A percentile compares a stretch with the other conserved stretches of the same genome.
These are phyloP conservation scores for Pollachius pollachius DNA, from an alignment of 2,113 vertebrate genomes.

Conservation along the genomic window DNA sequence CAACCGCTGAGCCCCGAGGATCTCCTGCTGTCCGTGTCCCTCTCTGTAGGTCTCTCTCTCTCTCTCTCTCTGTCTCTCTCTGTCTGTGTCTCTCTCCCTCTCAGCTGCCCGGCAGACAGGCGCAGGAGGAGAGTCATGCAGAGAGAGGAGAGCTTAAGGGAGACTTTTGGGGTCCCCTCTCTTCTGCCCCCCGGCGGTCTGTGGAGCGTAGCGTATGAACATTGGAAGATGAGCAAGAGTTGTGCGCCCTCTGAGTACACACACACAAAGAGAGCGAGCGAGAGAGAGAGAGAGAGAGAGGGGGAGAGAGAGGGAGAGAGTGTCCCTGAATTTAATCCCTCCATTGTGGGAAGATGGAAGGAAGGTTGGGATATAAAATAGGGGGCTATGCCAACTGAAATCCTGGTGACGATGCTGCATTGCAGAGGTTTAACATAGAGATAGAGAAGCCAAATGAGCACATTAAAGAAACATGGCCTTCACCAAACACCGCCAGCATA, in stretches of 20 bases:
- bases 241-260: constrained; percentile 28
- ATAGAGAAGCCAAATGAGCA: constrained; percentile 47
- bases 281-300: constrained; percentile 8
- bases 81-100: too few relatives aligned
- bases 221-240: constrained; percentile 53
- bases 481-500: too few relatives aligned
- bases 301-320: constrained; percentile 37
- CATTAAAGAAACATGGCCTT: constrained; percentile 49
- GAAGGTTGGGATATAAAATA: constrained; percentile 32
- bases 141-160: constrained; percentile 33
- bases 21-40: constrained; percentile 33
- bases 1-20: constrained; percentile 49
- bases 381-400: constrained; percentile 57
- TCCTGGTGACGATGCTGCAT: constrained; percentile 73
- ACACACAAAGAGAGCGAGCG: constrained; percentile 29
- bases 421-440: constrained; percentile 76
- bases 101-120: too few relatives aligned
- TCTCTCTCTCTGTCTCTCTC: too few relatives aligned
- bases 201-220: constrained; percentile 49
- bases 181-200: constrained; percentile 43
- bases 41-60: constrained; percentile 2
- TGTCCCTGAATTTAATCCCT: constrained; percentile 69
- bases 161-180: constrained; percentile 52
- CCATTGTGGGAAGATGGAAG: constrained; percentile 56
- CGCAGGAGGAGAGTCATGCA: constrained; percentile 5